Percentiles rank a stretch among this genome's conserved stretches.
These are phyloP conservation scores for Isoperla grammatica DNA, from an alignment of 2,888 invertebrate species.

Conservation along the genomic window DNA sequence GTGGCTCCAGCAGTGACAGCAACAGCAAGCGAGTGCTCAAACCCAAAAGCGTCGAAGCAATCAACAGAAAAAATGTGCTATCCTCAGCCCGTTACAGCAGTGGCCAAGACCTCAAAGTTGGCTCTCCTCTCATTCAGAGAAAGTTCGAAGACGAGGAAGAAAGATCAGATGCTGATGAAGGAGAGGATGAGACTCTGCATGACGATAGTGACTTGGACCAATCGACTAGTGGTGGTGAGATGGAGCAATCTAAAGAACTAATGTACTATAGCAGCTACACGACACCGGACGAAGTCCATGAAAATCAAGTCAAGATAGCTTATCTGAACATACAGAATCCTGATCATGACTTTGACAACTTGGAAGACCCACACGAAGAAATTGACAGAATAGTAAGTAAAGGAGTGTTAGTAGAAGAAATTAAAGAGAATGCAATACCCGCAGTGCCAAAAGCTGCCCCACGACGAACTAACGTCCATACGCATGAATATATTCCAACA, in stretches of 20 bases:
- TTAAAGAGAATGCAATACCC: not conserved
- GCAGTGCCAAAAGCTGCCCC: not conserved
- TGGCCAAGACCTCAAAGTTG: conserved; percentile 64
- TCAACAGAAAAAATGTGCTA: conserved; percentile 79
- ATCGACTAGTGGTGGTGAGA: not conserved
- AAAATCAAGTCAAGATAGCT: not conserved
- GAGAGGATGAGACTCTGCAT: not conserved
- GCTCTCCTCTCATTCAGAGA: conserved; percentile 66
- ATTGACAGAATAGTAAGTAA: too few species aligned
- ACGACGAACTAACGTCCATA: not conserved
- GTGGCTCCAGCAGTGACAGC: conserved; percentile 54
- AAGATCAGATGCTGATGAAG: conserved; percentile 29
- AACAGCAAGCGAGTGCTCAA: conserved; percentile 59
- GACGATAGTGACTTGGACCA: not conserved
- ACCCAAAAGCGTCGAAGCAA: conserved; percentile 72
- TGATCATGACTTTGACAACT: not conserved
- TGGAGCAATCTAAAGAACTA: not conserved
- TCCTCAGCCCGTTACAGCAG: conserved; percentile 82
- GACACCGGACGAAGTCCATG: not conserved
- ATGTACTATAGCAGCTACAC: not conserved
- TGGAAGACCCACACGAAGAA: not conserved
- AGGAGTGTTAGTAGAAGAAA: not conserved
- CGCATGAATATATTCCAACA: too few species aligned
- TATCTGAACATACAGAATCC: not conserved
- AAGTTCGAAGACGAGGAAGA: conserved; percentile 46